Conservation (phyloP, 2,888 invertebrate genomes). For the Drosophila phalerata region DNA sequence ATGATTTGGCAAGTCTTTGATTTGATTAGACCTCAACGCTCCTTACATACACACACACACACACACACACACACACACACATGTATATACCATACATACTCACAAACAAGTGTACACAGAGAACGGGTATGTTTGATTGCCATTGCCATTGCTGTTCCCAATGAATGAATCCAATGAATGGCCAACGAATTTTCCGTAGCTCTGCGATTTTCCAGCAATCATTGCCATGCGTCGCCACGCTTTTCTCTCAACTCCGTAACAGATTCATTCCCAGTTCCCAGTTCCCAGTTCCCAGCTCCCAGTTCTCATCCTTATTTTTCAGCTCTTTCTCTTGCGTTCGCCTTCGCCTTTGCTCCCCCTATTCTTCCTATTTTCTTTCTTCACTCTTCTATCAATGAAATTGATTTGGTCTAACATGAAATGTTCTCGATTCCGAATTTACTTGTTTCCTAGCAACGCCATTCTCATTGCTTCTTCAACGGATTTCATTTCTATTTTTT, state of each 20-base stretch:
- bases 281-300: too few species aligned
- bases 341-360: not conserved
- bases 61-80: not conserved
- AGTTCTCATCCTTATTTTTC: not conserved
- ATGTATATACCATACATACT: not conserved
- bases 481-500: not conserved
- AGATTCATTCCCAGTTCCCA: too few species aligned
- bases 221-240: conserved; percentile 16
- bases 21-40: conserved; percentile 57
- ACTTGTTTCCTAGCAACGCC: conserved; percentile 43
- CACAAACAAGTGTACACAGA: conserved; percentile 1
- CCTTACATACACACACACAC: conserved; percentile 5
- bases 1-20: conserved; percentile 64
- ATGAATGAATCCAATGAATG: conserved; percentile 70
- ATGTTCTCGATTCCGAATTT: conserved; percentile 44
- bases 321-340: not conserved
- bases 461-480: not conserved
- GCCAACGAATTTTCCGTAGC: conserved; percentile 47
- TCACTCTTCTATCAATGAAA: conserved; percentile 53
- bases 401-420: conserved; percentile 67
- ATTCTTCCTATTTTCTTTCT: conserved; percentile 2
- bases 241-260: conserved; percentile 25
- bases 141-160: conserved; percentile 54
- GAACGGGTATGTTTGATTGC: conserved; percentile 41
- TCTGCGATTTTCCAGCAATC: conserved; percentile 31